Evolutionary conservation across 1,140 invertebrate species (phyloP).

Genomic region (Paracyclopina nana): DNA sequence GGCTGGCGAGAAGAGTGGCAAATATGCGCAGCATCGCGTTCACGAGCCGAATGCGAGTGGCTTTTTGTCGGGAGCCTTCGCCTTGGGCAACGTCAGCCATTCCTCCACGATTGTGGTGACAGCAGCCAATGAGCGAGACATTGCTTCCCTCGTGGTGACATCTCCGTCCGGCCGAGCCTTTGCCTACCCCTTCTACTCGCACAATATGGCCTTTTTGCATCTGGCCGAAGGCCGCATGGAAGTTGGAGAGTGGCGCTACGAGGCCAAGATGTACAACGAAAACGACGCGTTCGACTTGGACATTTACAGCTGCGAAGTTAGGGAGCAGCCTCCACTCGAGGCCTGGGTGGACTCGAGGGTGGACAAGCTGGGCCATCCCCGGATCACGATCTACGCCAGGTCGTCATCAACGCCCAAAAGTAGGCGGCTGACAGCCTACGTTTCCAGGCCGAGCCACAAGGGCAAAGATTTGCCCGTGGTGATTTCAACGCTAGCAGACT

Average conservation of each 20-base stretch:
- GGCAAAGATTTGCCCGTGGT: slow-evolving; percentile 20
- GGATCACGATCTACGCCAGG: too few species aligned
- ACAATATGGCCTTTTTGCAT: slow-evolving; percentile 8
- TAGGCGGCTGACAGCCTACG: slow-evolving; percentile 31
- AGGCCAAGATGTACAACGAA: neutral
- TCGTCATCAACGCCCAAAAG: slow-evolving; percentile 25
- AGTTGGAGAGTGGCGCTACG: slow-evolving; percentile 7
- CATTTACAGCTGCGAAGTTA: neutral
- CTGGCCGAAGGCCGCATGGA: slow-evolving; percentile 7
- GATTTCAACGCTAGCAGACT: slow-evolving; percentile 33
- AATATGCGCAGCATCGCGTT: too few species aligned
- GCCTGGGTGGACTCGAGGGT: slow-evolving; percentile 1
- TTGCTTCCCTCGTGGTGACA: slow-evolving; percentile 4
- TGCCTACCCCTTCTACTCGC: slow-evolving; percentile 1
- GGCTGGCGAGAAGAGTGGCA: too few species aligned
- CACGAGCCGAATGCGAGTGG: neutral
- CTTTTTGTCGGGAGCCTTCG: neutral
- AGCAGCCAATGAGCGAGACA: slow-evolving; percentile 4
- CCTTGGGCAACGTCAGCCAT: neutral
- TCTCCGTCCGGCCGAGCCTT: neutral
- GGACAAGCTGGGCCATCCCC: slow-evolving; percentile 1
- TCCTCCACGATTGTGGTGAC: slow-evolving; percentile 5
- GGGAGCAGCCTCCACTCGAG: neutral
- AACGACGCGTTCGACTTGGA: slow-evolving; percentile 4
- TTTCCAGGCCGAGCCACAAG: slow-evolving; percentile 31